Conservation (phyloP, 2,797 vertebrate species). For the Glyptemys insculpta region DNA sequence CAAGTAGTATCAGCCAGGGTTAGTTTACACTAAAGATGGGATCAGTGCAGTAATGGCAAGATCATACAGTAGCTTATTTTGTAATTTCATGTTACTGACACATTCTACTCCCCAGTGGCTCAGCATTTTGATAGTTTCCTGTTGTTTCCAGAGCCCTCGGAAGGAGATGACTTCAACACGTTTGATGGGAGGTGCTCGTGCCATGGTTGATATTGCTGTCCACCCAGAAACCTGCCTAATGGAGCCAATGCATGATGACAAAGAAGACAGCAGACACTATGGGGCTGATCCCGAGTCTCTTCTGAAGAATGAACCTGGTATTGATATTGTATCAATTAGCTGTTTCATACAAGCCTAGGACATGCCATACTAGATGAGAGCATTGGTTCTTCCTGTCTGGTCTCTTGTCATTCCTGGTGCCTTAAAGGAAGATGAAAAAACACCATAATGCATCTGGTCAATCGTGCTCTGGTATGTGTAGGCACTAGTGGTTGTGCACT, state of each 20-base stretch:
- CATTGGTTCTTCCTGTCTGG: not conserved
- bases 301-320: not conserved
- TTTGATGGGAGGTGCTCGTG: not conserved
- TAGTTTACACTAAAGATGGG: not conserved
- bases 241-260: slow-evolving; percentile 1
- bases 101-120: not conserved
- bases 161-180: not conserved
- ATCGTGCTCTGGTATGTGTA: too few relatives aligned
- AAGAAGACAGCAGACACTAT: slow-evolving; percentile 7
- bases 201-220: slow-evolving; percentile 34
- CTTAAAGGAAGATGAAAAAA: not conserved
- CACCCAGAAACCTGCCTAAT: slow-evolving; percentile 40
- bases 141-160: slow-evolving; percentile 37
- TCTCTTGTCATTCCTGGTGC: not conserved
- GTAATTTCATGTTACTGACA: not conserved
- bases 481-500: not conserved
- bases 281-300: not conserved
- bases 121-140: slow-evolving; percentile 22
- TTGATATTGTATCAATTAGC: not conserved
- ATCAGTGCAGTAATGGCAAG: not conserved
- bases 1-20: not conserved
- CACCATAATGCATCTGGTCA: not conserved
- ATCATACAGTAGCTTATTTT: not conserved
- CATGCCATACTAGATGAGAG: not conserved
- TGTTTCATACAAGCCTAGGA: not conserved